Percentiles rank a stretch among this genome's conserved stretches.
Evolutionary conservation across 2,113 vertebrate genomes (phyloP).

Genomic region (Quiscalus mexicanus): DNA sequence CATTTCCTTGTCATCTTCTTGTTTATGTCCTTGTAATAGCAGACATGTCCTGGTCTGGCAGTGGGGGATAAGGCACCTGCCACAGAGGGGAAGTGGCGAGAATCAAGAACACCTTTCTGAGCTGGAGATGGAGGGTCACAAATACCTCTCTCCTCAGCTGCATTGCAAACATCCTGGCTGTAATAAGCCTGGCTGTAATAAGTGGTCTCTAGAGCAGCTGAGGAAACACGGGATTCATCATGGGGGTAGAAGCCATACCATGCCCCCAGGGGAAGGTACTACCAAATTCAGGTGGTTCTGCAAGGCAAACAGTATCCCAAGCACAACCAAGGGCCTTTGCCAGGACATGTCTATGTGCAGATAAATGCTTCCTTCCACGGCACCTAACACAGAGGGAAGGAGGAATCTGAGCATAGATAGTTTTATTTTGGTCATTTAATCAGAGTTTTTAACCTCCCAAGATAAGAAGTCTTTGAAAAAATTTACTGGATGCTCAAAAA

Average conservation of each 20-base stretch:
- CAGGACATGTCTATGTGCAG: background rate
- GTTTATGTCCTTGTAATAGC: background rate
- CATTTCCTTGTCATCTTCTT: background rate
- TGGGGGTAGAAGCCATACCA: background rate
- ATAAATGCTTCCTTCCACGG: background rate
- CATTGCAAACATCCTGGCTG: background rate
- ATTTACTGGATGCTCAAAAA: background rate
- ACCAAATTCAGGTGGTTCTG: background rate
- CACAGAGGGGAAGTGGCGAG: background rate
- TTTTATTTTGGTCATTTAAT: background rate
- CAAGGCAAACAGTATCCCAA: background rate
- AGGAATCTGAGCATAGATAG: background rate
- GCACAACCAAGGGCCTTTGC: background rate
- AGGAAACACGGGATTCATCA: background rate
- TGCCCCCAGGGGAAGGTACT: background rate
- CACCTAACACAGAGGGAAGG: background rate
- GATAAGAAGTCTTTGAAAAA: conserved; percentile 25
- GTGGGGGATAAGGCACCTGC: background rate
- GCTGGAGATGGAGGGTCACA: background rate
- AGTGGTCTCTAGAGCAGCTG: background rate
- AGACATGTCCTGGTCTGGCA: background rate
- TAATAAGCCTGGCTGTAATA: background rate
- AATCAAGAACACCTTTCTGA: background rate
- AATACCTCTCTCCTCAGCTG: background rate
- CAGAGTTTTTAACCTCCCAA: background rate